Percentiles rank a stretch among this genome's conserved stretches.
Evolutionary conservation across 2,888 invertebrate genomes (phyloP).

Genomic region (Lissonota sp.): DNA sequence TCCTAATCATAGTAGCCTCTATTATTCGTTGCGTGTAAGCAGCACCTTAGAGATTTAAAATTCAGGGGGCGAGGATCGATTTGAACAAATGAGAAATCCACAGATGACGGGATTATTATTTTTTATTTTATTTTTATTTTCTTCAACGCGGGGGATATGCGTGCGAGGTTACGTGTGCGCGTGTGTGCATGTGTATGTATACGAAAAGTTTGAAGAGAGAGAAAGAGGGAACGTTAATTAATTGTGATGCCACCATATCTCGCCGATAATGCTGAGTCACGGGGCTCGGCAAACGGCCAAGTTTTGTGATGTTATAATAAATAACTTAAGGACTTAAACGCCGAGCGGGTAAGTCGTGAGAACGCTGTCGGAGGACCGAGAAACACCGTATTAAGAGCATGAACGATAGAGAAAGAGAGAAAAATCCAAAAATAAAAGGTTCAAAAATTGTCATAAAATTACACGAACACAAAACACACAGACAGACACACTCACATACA

Average conservation of each 20-base stretch:
- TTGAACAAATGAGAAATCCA: slow-evolving; percentile 19
- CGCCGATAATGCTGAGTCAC: slow-evolving; percentile 85
- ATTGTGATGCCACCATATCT: slow-evolving; percentile 93
- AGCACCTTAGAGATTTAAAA: slow-evolving; percentile 59
- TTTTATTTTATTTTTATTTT: neutral
- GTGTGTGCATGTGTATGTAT: slow-evolving; percentile 67
- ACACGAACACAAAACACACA: slow-evolving; percentile 31
- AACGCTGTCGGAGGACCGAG: slow-evolving; percentile 1
- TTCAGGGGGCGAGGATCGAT: slow-evolving; percentile 56
- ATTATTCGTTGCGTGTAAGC: slow-evolving; percentile 53
- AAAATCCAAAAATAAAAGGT: neutral
- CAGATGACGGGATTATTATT: too few species aligned
- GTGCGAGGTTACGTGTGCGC: slow-evolving; percentile 64
- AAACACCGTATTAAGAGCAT: slow-evolving; percentile 21
- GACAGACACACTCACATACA: too few species aligned
- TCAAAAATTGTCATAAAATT: neutral
- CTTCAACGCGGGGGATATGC: slow-evolving; percentile 55
- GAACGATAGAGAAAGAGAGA: slow-evolving; percentile 37
- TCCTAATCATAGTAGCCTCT: slow-evolving; percentile 10
- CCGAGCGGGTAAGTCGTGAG: slow-evolving; percentile 34
- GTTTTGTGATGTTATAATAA: slow-evolving; percentile 84
- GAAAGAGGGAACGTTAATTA: slow-evolving; percentile 79
- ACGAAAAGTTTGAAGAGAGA: slow-evolving; percentile 74
- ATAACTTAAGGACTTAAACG: slow-evolving; percentile 81
- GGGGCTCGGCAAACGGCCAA: slow-evolving; percentile 83